These are phyloP conservation scores for Ptychoptera contaminata DNA, from an alignment of 2,888 invertebrate species.

Conservation along the genomic window DNA sequence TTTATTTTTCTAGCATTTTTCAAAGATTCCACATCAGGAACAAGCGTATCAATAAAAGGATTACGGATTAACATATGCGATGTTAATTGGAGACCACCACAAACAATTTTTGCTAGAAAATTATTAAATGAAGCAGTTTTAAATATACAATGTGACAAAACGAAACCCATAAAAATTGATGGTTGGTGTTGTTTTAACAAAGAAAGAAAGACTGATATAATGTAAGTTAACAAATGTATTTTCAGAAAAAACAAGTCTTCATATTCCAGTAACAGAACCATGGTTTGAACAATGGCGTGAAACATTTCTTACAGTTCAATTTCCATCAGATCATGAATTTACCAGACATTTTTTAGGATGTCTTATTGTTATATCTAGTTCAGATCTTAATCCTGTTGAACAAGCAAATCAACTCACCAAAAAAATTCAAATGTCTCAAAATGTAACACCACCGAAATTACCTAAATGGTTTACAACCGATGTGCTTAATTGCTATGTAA, in stretches of 20 bases:
- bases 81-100: conserved; percentile 65
- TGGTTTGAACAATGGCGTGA: conserved; percentile 97
- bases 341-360: conserved; percentile 78
- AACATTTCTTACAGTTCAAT: conserved; percentile 73
- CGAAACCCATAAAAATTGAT: conserved; percentile 36
- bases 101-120: conserved; percentile 66
- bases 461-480: conserved; percentile 72
- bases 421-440: conserved; percentile 63
- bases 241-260: conserved; percentile 40
- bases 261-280: conserved; percentile 62
- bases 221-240: neutral
- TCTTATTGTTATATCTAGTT: conserved; percentile 56
- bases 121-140: conserved; percentile 71
- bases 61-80: conserved; percentile 67
- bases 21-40: conserved; percentile 60
- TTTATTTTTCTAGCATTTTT: conserved; percentile 48
- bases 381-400: conserved; percentile 64
- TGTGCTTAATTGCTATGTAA: conserved; percentile 74
- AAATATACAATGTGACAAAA: conserved; percentile 39
- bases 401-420: conserved; percentile 67
- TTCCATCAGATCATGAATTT: conserved; percentile 91
- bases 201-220: too few species aligned
- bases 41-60: conserved; percentile 52
- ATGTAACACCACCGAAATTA: conserved; percentile 55
- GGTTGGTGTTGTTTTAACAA: too few species aligned